Base-by-base conservation (phyloP, 2,888 invertebrate species). In the Troides aeacus region DNA sequence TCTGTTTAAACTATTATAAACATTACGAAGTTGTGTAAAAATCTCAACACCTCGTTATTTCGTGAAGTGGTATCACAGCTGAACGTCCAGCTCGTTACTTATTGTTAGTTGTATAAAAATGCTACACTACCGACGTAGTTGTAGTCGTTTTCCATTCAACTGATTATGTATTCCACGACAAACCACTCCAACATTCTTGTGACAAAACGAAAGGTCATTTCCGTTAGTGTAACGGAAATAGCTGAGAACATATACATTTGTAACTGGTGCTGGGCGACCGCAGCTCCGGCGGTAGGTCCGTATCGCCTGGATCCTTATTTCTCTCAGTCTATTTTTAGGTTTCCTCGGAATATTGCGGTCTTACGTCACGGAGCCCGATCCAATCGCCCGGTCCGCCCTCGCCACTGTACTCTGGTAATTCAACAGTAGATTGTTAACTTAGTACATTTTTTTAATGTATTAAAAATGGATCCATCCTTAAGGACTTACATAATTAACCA, bases 321-420 rank as follows among this genome's bases (percentile, higher is more conserved):
- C 64, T 64, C 50, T 56, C 7, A 23, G 36, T 65, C 59, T 46
- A 65, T 59, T 46, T 65, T 65, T 59, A 18, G 24, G 18, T 39
- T n/a, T n/a, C 24, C 42, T 21, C 12, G 30, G 59, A 50, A 59
- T 24, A 59, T 65, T 24, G 57, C 46, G 65, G 24, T 65, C 21
- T 59, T n/a, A 24, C 24, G 1, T 59, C 63, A 23, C 39, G 23
- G 46, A 23, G 10, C 10, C 0, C 18, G 42, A 46, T 59, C 42
- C 42, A 24, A 59, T 30, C 53, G 24, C 0, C 4, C 24, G 42
- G 6, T 36, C 18, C 39, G 39, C 15, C 58, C 30, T 24, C 57
- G 42, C 57, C 1, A 7, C 58, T 24, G 2, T n/a, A 60, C 15
- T 60, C 6, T 2, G 17, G 15, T 50, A 39, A 39, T 50, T 4